Evolutionary conservation across 2,888 invertebrate genomes (phyloP).

Genomic region (Chrysomela aeneicollis): DNA sequence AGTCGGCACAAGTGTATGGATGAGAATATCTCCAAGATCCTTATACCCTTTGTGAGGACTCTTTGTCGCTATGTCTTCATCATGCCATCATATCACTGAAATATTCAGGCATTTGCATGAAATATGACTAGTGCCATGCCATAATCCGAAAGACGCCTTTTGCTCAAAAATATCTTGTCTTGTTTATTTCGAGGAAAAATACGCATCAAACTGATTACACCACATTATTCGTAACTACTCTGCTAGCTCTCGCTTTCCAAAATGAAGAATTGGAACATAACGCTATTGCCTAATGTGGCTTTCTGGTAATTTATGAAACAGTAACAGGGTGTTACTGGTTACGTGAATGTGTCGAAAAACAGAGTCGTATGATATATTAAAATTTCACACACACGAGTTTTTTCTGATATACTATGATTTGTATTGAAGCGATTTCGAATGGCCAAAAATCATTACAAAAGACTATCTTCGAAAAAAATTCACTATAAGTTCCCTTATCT

Average conservation of each 20-base stretch:
- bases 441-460: no score
- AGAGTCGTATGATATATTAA: no score
- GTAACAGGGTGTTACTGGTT: no score
- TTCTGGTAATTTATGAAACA: background rate
- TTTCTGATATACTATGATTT: no score
- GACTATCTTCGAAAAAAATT: no score
- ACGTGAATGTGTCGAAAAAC: no score
- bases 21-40: background rate
- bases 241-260: background rate
- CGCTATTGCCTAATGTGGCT: background rate
- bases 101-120: constrained; percentile 45
- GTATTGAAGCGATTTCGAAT: no score
- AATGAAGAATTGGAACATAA: background rate
- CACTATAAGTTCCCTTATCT: no score
- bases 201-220: constrained; percentile 18
- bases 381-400: no score
- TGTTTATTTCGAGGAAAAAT: background rate
- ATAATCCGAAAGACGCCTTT: constrained; percentile 36
- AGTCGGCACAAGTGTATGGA: background rate
- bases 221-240: constrained; percentile 10
- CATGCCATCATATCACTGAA: constrained; percentile 47
- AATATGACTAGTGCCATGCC: constrained; percentile 46
- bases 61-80: constrained; percentile 15
- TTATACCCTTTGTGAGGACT: background rate
- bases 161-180: constrained; percentile 5